phyloP scores from a whole-genome alignment of 2,797 vertebrate genomes.

The Tokudaia tokunoshimensis region DNA sequence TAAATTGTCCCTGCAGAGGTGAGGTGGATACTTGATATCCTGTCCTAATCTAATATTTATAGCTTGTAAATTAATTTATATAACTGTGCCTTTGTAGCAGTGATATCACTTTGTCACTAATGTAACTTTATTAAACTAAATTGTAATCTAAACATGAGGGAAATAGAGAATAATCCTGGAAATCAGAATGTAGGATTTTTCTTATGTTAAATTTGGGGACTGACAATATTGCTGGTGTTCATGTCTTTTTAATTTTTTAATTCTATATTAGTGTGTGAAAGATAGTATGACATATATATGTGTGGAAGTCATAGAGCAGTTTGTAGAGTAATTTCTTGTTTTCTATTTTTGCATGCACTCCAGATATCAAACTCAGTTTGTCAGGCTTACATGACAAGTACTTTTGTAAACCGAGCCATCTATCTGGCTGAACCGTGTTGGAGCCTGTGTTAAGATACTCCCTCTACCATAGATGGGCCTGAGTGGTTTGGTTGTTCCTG shows the following conservation, averaged over 20 bases:
- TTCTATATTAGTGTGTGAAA: not conserved
- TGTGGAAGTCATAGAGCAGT: not conserved
- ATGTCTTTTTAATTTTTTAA: not conserved
- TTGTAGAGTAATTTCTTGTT: not conserved
- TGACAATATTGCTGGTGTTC: not conserved
- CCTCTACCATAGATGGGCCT: not conserved
- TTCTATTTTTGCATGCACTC: not conserved
- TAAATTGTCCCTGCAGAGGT: not conserved
- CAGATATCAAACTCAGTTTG: not conserved
- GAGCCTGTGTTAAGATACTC: not conserved
- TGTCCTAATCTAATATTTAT: not conserved
- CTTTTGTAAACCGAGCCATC: not conserved
- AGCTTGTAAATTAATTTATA: not conserved
- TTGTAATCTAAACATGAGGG: not conserved
- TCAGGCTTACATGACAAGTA: not conserved
- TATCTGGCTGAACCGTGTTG: not conserved
- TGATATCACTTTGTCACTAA: not conserved
- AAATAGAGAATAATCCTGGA: conserved; percentile 19
- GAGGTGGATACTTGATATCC: not conserved
- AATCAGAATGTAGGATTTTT: not conserved
- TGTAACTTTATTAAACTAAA: not conserved
- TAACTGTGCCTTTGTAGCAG: not conserved
- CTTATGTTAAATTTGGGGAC: not conserved
- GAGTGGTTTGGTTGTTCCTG: not conserved
- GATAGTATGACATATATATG: not conserved